phyloP scores from a whole-genome alignment of 2,113 vertebrate species.

The Pluvianellus socialis region DNA sequence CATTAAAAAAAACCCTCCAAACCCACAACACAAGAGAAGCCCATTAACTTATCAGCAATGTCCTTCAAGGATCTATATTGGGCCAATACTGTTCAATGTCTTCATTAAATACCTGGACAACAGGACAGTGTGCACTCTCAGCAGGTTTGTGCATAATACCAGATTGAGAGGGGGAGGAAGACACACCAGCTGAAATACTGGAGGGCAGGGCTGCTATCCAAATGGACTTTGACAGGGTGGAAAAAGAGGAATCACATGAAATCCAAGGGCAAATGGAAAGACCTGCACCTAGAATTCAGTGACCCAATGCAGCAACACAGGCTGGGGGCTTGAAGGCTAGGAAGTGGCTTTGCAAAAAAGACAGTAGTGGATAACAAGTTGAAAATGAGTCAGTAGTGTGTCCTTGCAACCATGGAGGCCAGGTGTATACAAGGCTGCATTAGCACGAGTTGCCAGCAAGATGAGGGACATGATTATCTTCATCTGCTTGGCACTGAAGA shows the following conservation, averaged over 20 bases:
- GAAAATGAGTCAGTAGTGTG: background rate
- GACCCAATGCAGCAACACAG: background rate
- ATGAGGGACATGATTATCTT: background rate
- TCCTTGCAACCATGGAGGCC: background rate
- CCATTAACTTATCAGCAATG: background rate
- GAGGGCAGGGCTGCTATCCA: background rate
- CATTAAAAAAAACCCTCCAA: background rate
- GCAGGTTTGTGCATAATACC: background rate
- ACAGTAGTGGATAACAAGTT: background rate
- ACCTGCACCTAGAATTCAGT: background rate
- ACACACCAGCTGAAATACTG: background rate
- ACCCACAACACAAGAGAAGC: background rate
- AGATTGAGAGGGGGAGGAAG: background rate
- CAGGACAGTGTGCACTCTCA: background rate
- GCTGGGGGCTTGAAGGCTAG: background rate
- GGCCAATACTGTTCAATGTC: background rate
- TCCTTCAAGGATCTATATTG: background rate
- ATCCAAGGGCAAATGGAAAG: background rate
- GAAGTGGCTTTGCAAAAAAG: background rate
- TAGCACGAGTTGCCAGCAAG: background rate
- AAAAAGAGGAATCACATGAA: background rate
- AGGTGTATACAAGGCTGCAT: background rate
- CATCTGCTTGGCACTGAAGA: background rate
- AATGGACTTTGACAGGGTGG: background rate
- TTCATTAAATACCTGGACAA: background rate